Percentiles rank a stretch among this genome's conserved stretches.
These are phyloP conservation scores for Amphipoea lucens DNA, from an alignment of 2,888 invertebrate species.

Conservation along the genomic window DNA sequence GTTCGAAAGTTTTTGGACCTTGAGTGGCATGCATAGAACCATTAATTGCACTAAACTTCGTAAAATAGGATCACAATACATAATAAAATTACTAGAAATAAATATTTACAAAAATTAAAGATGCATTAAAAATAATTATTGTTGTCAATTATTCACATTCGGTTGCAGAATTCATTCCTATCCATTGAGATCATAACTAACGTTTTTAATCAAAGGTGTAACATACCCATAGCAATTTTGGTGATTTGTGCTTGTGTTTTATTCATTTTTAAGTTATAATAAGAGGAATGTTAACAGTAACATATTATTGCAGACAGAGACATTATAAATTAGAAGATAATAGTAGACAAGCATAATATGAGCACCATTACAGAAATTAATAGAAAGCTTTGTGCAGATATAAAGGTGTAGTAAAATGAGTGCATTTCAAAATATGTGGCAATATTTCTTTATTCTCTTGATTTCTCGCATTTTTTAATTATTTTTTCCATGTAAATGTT, in stretches of 20 bases:
- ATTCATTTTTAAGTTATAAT: slow-evolving; percentile 42
- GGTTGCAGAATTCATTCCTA: slow-evolving; percentile 64
- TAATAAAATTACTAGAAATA: slow-evolving; percentile 59
- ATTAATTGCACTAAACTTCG: slow-evolving; percentile 54
- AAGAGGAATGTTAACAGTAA: slow-evolving; percentile 64
- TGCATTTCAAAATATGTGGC: slow-evolving; percentile 31
- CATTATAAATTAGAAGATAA: slow-evolving; percentile 34
- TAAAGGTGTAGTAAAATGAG: slow-evolving; percentile 29
- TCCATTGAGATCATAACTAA: slow-evolving; percentile 78
- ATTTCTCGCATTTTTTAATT: slow-evolving; percentile 13
- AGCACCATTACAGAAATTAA: slow-evolving; percentile 41
- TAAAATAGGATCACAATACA: slow-evolving; percentile 57
- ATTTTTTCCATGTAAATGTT: not conserved
- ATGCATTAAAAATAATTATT: slow-evolving; percentile 56
- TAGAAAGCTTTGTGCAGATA: slow-evolving; percentile 48
- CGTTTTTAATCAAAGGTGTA: slow-evolving; percentile 57
- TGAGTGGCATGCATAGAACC: slow-evolving; percentile 40
- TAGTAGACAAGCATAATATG: slow-evolving; percentile 23
- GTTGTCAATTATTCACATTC: slow-evolving; percentile 62
- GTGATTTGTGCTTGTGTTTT: slow-evolving; percentile 66
- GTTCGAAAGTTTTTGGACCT: slow-evolving; percentile 39
- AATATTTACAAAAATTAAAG: slow-evolving; percentile 71
- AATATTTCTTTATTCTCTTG: slow-evolving; percentile 9
- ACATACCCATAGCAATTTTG: slow-evolving; percentile 52
- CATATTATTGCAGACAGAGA: slow-evolving; percentile 31